Base-by-base conservation (phyloP, 2,888 invertebrate genomes). In the Nemoura dubitans region DNA sequence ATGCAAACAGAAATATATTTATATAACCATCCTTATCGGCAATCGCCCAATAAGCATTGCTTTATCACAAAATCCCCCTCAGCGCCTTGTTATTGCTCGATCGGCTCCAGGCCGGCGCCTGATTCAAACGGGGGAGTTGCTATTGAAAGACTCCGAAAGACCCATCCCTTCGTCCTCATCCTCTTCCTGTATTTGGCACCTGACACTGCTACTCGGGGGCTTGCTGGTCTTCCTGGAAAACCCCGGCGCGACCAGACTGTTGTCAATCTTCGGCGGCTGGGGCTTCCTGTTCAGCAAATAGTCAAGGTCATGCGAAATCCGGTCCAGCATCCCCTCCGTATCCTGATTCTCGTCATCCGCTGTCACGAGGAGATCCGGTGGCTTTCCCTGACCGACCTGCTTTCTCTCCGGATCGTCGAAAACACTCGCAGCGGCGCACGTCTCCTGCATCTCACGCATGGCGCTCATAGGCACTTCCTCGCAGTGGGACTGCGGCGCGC, bases 261-360 rank as follows among this genome's bases (percentile, higher is more conserved):
- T 85, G 26, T 85, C 87, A 42, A 81, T 85, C 29, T 86, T 87
- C 28, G 29, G 78, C 6, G 36, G 78, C 27, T 83, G 83, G 83
- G 76, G 92, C 88, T 93, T 94, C 88, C 96, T 93, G 91, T 96
- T 96, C 87, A 97, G 92, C 89, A 97, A 92, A 92, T 96, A 97
- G 92, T 97, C 96, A 89, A 97, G 92, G 92, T 97, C 97, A 90
- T 95, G 95, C 0, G 96, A 95, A 90, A 97, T 97, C 90, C 96
- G 94, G 92, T 96, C 95, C 85, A 97, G 92, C 93, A 97, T 95
- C 83, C 90, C 90, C n/a, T 90, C 90, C 42, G 83, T 87, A 30
- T 83, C 29, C 83, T 36, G 43, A 14, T 29, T 90, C 42, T 81
- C 85, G 83, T 88, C 87, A 2, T 87, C 77, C 5, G 87, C 88